These are phyloP conservation scores for Zophobas morio DNA, from an alignment of 1,140 invertebrate species.

Conservation along the genomic window DNA sequence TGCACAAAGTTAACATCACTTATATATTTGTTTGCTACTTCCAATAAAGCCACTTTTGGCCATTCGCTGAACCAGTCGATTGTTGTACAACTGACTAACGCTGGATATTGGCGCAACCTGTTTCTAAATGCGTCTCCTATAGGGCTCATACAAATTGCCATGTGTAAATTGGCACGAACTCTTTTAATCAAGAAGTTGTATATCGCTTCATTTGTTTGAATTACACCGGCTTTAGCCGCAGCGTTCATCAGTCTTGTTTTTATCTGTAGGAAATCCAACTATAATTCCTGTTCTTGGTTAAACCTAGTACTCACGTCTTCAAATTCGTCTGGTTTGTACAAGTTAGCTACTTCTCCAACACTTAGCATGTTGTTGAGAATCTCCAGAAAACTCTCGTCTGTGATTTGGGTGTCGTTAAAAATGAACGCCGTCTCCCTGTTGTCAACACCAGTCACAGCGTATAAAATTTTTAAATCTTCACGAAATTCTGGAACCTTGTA, in stretches of 20 bases:
- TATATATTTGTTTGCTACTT: conserved; percentile 83
- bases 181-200: conserved; percentile 84
- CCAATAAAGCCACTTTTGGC: conserved; percentile 87
- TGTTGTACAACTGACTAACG: conserved; percentile 87
- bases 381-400: conserved; percentile 87
- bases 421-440: conserved; percentile 83
- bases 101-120: conserved; percentile 87
- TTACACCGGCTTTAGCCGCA: conserved; percentile 76
- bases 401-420: conserved; percentile 87
- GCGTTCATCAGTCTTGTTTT: conserved; percentile 78
- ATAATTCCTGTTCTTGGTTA: conserved; percentile 1
- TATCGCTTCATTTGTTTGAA: conserved; percentile 77
- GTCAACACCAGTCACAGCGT: conserved; percentile 80
- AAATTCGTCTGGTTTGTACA: conserved; percentile 88
- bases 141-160: conserved; percentile 89
- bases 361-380: conserved; percentile 90
- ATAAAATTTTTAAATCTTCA: conserved; percentile 87
- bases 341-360: conserved; percentile 86
- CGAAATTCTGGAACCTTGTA: conserved; percentile 84
- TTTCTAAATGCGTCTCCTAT: conserved; percentile 85
- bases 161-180: conserved; percentile 83
- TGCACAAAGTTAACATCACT: conserved; percentile 77
- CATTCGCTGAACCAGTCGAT: conserved; percentile 93
- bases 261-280: conserved; percentile 70
- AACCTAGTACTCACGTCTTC: conserved; percentile 76